Conservation (phyloP, 2,888 invertebrate species). For the Sympetrum striolatum region DNA sequence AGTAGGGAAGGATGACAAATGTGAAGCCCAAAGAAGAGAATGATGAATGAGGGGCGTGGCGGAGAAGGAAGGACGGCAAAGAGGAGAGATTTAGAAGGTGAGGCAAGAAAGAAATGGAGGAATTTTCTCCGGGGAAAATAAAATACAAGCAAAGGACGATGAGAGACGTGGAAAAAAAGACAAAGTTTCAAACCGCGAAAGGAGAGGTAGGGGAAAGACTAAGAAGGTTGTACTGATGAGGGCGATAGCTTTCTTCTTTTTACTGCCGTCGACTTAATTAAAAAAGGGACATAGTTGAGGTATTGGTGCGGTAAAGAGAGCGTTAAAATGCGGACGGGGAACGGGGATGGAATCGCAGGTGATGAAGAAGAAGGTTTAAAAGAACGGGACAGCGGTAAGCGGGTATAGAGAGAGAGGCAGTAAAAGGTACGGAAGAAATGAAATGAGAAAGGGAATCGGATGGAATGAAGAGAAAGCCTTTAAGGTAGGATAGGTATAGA, state of each 20-base stretch:
- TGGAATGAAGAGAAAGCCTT: neutral
- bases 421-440: neutral
- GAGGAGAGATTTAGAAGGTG: no score
- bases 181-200: neutral
- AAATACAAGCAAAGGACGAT: no score
- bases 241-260: neutral
- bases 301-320: neutral
- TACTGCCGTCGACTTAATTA: conserved; percentile 14
- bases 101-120: no score
- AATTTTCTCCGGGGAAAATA: no score
- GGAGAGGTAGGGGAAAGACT: neutral
- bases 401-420: no score
- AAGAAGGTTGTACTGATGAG: neutral
- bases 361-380: neutral
- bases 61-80: neutral
- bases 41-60: neutral
- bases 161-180: no score
- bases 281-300: neutral
- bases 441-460: neutral
- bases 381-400: neutral
- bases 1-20: neutral
- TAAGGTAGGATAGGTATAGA: neutral
- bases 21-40: neutral
- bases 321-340: neutral
- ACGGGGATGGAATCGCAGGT: neutral